These are phyloP conservation scores for Emmelina monodactyla DNA, from an alignment of 2,888 invertebrate genomes.

Conservation along the genomic window DNA sequence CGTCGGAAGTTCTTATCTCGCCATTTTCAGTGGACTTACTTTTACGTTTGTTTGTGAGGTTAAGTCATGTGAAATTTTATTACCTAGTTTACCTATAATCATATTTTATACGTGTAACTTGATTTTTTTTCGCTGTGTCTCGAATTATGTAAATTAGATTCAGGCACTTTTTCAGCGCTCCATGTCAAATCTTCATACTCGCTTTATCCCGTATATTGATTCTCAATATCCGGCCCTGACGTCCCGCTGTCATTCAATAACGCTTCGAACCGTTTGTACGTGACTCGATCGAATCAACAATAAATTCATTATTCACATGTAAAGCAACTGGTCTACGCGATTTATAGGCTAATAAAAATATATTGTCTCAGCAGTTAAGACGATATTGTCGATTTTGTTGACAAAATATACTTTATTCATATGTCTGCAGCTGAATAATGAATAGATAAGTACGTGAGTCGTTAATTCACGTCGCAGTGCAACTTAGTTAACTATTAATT, in stretches of 20 bases:
- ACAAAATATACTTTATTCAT: no score
- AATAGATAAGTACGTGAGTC: no score
- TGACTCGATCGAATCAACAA: not conserved
- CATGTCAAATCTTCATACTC: not conserved
- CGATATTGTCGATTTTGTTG: no score
- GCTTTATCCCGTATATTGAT: not conserved
- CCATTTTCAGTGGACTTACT: not conserved
- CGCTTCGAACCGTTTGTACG: not conserved
- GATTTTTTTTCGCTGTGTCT: no score
- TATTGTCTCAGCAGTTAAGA: not conserved
- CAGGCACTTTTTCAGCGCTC: not conserved
- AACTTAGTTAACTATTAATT: no score
- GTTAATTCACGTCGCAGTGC: no score
- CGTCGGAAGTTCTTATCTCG: not conserved
- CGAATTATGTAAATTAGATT: no score
- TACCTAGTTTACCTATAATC: no score
- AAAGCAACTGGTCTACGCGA: not conserved
- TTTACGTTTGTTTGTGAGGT: not conserved
- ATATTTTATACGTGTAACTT: no score
- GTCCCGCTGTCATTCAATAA: not conserved
- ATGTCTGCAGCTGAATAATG: no score
- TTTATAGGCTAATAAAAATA: not conserved
- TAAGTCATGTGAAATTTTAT: not conserved
- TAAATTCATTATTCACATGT: not conserved
- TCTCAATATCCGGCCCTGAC: not conserved